These are phyloP conservation scores for Mythimna ferrago DNA, from an alignment of 2,888 invertebrate species.

Conservation along the genomic window DNA sequence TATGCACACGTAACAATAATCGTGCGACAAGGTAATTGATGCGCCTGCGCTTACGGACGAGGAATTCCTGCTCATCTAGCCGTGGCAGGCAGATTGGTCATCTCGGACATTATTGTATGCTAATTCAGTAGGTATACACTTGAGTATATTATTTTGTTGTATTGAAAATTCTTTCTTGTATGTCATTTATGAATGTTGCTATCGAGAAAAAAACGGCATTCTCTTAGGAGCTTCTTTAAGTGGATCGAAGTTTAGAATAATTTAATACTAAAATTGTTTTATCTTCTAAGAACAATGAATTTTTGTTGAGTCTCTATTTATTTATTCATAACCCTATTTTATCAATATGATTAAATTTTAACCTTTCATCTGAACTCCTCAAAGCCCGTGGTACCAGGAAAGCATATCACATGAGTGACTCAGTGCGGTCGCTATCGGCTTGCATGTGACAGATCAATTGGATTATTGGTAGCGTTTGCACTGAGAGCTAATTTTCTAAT, in stretches of 20 bases:
- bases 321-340: background rate
- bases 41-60: slow-evolving; percentile 63
- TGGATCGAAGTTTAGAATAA: background rate
- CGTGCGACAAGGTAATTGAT: slow-evolving; percentile 59
- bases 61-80: slow-evolving; percentile 73
- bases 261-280: background rate
- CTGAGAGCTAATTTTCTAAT: slow-evolving; percentile 59
- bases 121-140: slow-evolving; percentile 42
- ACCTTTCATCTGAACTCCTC: slow-evolving; percentile 4
- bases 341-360: background rate
- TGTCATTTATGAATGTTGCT: slow-evolving; percentile 4
- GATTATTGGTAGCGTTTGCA: slow-evolving; percentile 54
- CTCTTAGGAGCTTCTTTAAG: background rate
- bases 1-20: slow-evolving; percentile 50
- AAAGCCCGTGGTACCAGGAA: slow-evolving; percentile 21
- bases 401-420: slow-evolving; percentile 20
- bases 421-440: slow-evolving; percentile 11
- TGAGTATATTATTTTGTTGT: background rate
- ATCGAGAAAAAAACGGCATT: background rate
- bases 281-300: background rate
- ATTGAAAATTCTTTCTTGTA: slow-evolving; percentile 25
- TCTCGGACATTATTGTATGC: slow-evolving; percentile 63
- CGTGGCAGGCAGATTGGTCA: slow-evolving; percentile 54
- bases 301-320: background rate
- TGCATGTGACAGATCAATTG: slow-evolving; percentile 58